Percentiles rank a stretch among this genome's conserved stretches.
Evolutionary conservation across 2,888 invertebrate species (phyloP).

Genomic region (Elmis aenea): DNA sequence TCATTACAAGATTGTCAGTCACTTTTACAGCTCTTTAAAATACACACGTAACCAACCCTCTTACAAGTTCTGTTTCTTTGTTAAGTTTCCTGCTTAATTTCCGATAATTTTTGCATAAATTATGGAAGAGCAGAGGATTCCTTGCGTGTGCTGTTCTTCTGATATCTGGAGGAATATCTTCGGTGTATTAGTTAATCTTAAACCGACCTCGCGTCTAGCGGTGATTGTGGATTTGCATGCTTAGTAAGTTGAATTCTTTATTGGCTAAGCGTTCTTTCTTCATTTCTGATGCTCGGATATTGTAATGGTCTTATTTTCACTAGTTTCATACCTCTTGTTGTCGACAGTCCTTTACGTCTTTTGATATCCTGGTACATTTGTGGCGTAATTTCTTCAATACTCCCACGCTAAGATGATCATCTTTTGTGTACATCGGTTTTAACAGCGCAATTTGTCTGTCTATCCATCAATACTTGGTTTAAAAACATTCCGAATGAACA

Average conservation of each 20-base stretch:
- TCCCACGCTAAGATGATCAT: slow-evolving; percentile 35
- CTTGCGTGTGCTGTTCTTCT: slow-evolving; percentile 26
- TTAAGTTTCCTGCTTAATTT: slow-evolving; percentile 39
- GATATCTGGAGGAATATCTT: slow-evolving; percentile 20
- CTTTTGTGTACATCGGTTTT: too few relatives aligned
- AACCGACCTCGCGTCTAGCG: too few relatives aligned
- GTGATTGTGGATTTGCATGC: too few relatives aligned
- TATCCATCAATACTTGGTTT: too few relatives aligned
- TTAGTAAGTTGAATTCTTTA: too few relatives aligned
- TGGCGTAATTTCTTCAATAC: slow-evolving; percentile 33
- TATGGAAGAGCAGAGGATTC: slow-evolving; percentile 21
- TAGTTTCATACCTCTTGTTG: slow-evolving; percentile 6
- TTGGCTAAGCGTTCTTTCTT: too few relatives aligned
- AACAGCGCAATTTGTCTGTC: too few relatives aligned
- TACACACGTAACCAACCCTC: slow-evolving; percentile 12
- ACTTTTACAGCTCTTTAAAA: too few relatives aligned
- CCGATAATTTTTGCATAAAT: slow-evolving; percentile 45
- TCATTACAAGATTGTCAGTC: slow-evolving; percentile 12
- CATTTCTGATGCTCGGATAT: slow-evolving; percentile 7
- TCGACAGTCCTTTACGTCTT: slow-evolving; percentile 10
- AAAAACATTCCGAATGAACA: too few relatives aligned
- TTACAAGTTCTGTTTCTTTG: slow-evolving; percentile 35
- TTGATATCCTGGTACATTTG: slow-evolving; percentile 27
- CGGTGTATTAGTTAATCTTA: too few relatives aligned
- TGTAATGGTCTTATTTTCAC: slow-evolving; percentile 6